Conservation (phyloP, 1,140 invertebrate genomes). For the Saxidomus purpurata region DNA sequence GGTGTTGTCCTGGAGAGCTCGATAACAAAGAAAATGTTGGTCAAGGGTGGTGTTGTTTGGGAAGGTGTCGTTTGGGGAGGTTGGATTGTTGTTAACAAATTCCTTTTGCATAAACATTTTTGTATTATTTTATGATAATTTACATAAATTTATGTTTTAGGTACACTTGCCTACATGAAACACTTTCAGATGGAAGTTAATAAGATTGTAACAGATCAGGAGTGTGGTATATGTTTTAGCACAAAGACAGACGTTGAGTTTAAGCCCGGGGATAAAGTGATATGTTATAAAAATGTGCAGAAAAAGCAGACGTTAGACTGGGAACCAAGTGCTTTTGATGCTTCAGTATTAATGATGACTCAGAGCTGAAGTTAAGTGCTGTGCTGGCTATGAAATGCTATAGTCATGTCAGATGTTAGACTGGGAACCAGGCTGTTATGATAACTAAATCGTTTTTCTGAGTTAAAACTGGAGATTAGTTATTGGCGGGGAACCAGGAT, state of each 20-base stretch:
- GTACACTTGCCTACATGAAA: slow-evolving; percentile 92
- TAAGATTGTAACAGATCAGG: slow-evolving; percentile 93
- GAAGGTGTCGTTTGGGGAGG: too few relatives aligned
- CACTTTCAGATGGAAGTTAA: slow-evolving; percentile 96
- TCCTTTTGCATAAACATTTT: too few relatives aligned
- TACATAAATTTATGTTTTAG: slow-evolving; percentile 86
- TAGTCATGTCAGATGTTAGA: slow-evolving; percentile 89
- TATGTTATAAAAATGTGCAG: slow-evolving; percentile 92
- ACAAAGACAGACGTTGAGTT: slow-evolving; percentile 89
- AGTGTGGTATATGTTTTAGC: slow-evolving; percentile 94
- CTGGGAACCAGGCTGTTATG: slow-evolving; percentile 4
- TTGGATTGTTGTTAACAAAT: too few relatives aligned
- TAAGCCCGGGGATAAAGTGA: slow-evolving; percentile 92
- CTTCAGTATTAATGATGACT: neutral
- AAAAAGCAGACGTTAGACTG: slow-evolving; percentile 91
- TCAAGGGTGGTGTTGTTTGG: too few relatives aligned
- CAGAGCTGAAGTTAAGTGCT: too few relatives aligned
- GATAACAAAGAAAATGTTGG: too few relatives aligned
- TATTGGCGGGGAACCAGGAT: too few relatives aligned
- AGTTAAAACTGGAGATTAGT: too few relatives aligned
- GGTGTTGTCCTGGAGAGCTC: too few relatives aligned
- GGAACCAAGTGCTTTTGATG: slow-evolving; percentile 93
- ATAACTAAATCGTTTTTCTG: too few relatives aligned
- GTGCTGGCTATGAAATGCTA: too few relatives aligned
- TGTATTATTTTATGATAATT: too few relatives aligned